Percentiles rank a stretch among this genome's conserved stretches.
phyloP scores from a whole-genome alignment of 2,888 invertebrate species.

The Melipona bicolor region DNA sequence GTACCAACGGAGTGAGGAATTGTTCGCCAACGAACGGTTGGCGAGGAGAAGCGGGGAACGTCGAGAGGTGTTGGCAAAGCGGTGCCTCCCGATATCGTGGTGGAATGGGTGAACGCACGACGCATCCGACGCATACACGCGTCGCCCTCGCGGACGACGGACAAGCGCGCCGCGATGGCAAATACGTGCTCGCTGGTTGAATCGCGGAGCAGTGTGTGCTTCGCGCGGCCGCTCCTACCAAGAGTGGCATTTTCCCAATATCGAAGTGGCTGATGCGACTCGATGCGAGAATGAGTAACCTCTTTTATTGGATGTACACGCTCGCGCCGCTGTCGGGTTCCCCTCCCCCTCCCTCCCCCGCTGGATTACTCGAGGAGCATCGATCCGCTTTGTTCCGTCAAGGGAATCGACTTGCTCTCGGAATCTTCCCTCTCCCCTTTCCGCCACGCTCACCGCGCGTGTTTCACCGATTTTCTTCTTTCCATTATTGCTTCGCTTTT shows the following conservation, averaged over 20 bases:
- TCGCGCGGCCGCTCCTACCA: constrained; percentile 37
- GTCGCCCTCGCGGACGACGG: constrained; percentile 36
- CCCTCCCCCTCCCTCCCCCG: neutral
- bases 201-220: constrained; percentile 51
- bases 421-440: neutral
- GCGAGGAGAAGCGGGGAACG: neutral
- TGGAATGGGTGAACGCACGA: constrained; percentile 49
- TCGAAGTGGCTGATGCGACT: constrained; percentile 49
- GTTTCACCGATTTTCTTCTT: neutral
- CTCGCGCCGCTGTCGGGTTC: constrained; percentile 17
- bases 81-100: neutral
- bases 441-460: neutral
- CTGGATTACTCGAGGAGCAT: constrained; percentile 26
- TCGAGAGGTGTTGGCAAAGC: constrained; percentile 29
- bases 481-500: neutral
- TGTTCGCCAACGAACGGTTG: neutral
- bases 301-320: constrained; percentile 49
- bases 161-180: constrained; percentile 47
- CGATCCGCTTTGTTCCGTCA: constrained; percentile 33
- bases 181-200: constrained; percentile 61
- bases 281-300: constrained; percentile 54
- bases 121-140: constrained; percentile 59
- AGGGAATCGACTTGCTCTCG: constrained; percentile 20
- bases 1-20: neutral
- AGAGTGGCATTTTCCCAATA: constrained; percentile 63